A percentile compares a stretch with the other conserved stretches of the same genome.
Conservation (phyloP, 2,888 invertebrate genomes). For the Eurois occulta region DNA sequence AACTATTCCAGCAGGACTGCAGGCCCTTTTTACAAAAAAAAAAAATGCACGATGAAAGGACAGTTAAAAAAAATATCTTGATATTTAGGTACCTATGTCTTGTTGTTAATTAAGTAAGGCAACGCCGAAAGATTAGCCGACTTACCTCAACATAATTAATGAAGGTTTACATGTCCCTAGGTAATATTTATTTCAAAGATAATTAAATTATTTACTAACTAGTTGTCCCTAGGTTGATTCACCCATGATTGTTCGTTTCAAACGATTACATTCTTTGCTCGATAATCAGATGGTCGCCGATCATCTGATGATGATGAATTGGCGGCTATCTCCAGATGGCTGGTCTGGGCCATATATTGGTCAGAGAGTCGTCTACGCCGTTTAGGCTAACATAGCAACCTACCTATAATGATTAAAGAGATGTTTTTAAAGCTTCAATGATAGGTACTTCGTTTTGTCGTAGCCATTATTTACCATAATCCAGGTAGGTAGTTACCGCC, state of each 20-base stretch:
- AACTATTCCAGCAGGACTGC: neutral
- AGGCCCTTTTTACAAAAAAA: neutral
- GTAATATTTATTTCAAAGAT: too few species aligned
- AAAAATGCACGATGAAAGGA: neutral
- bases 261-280: neutral
- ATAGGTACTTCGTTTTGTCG: too few species aligned
- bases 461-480: too few species aligned
- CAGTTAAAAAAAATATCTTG: neutral
- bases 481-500: neutral
- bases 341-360: too few species aligned
- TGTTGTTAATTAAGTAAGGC: neutral
- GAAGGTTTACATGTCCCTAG: neutral
- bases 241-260: neutral
- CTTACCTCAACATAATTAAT: conserved; percentile 11
- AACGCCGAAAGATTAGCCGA: neutral
- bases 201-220: too few species aligned
- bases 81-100: too few species aligned
- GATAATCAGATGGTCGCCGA: neutral
- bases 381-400: too few species aligned
- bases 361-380: neutral
- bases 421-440: too few species aligned
- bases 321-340: neutral
- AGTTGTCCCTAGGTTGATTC: too few species aligned
- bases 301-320: neutral
- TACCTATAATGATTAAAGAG: too few species aligned